Percentiles rank a stretch among this genome's conserved stretches.
phyloP scores from a whole-genome alignment of 2,797 vertebrate genomes.

The Pyrrhura leucotis region DNA sequence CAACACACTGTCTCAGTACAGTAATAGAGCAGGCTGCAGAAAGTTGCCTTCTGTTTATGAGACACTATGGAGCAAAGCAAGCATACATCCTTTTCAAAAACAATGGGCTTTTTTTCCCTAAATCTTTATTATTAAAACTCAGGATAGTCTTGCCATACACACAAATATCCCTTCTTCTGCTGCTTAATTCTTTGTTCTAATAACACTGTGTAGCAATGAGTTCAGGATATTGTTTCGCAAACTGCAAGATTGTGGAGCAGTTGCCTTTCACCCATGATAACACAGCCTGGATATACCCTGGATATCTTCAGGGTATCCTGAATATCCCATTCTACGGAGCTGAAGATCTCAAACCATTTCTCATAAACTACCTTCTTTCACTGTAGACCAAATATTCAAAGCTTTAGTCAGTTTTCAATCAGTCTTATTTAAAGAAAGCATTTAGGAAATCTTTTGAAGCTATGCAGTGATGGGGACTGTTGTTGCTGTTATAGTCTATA shows the following conservation, averaged over 20 bases:
- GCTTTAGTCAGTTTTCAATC: background rate
- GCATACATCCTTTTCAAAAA: background rate
- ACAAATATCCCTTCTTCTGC: background rate
- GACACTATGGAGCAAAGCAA: background rate
- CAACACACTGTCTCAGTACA: too few species aligned
- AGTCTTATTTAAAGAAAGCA: background rate
- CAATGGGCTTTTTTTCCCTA: background rate
- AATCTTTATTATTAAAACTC: background rate
- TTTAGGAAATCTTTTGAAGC: background rate
- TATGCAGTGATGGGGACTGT: background rate
- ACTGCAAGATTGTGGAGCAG: background rate
- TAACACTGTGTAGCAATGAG: accelerated
- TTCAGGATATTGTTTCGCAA: background rate
- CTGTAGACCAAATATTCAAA: background rate
- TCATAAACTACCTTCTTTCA: background rate
- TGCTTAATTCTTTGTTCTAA: background rate
- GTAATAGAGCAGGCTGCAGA: background rate
- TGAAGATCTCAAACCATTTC: background rate
- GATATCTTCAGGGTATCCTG: background rate
- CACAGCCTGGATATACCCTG: background rate
- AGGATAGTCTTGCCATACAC: background rate
- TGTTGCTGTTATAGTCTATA: background rate
- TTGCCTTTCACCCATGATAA: background rate
- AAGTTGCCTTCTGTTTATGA: background rate
- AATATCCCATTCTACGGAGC: background rate